A percentile compares a stretch with the other conserved stretches of the same genome.
Evolutionary conservation across 30 jellyfish, hydroid and myxozoan genomes (phyloP).

Genomic region (Calvadosia cruxmelitensis): DNA sequence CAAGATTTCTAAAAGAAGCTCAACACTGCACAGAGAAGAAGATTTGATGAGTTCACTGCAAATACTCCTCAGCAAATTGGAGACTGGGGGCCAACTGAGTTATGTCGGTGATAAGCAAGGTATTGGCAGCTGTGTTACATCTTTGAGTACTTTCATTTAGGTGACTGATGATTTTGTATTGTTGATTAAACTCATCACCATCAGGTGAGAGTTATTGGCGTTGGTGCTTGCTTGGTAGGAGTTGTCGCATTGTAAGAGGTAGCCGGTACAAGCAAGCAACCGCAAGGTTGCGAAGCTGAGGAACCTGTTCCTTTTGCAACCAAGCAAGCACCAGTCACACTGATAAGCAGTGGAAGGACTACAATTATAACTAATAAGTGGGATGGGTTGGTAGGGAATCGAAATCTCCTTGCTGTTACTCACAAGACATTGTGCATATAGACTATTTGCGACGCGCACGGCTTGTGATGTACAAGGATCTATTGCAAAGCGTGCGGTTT

Average conservation of each 20-base stretch:
- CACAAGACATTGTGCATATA: no score
- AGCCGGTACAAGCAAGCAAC: no score
- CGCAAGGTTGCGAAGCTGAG: not conserved
- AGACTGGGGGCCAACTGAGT: conserved; percentile 50
- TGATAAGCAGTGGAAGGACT: no score
- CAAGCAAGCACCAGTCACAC: not conserved
- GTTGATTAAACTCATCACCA: not conserved
- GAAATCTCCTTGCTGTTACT: not conserved
- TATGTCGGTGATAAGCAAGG: not conserved
- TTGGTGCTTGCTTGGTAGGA: no score
- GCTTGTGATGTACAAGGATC: no score
- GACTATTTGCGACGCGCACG: no score
- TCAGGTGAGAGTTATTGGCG: not conserved
- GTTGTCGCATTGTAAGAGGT: no score
- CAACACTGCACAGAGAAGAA: conserved; percentile 20
- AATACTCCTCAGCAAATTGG: conserved; percentile 53
- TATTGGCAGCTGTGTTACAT: not conserved
- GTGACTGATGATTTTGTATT: not conserved
- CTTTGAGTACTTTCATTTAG: no score
- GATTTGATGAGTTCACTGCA: conserved; percentile 68
- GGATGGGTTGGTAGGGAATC: not conserved
- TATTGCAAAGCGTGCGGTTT: no score
- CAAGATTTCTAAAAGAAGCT: not conserved
- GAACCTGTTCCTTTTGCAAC: not conserved
- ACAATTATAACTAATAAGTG: no score